Conservation (phyloP, 2,113 vertebrate genomes). For the Bubalus kerabau region DNA sequence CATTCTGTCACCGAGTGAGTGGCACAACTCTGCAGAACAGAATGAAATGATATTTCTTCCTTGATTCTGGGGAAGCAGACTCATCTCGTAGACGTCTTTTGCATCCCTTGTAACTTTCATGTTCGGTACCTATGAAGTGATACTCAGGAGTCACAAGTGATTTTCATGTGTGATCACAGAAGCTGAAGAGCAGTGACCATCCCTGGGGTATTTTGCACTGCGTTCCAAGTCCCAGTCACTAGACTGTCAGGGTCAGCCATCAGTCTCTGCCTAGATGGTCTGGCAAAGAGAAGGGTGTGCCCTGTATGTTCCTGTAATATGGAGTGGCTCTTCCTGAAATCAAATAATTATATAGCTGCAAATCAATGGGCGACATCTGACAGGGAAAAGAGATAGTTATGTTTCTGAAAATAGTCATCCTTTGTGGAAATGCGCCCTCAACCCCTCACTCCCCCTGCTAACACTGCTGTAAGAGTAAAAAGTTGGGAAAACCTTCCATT, state of each 20-base stretch:
- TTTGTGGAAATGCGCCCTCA: background rate
- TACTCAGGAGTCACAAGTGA: background rate
- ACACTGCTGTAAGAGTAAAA: background rate
- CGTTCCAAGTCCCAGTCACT: background rate
- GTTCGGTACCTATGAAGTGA: background rate
- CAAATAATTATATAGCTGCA: too few species aligned
- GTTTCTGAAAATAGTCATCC: background rate
- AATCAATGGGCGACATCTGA: background rate
- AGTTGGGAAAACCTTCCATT: background rate
- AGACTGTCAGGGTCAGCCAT: fast-evolving
- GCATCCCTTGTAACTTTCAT: too few species aligned
- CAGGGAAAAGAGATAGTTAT: background rate
- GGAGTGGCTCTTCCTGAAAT: background rate
- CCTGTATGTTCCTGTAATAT: fast-evolving
- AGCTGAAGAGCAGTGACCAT: fast-evolving
- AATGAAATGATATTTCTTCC: background rate
- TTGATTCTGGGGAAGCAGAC: background rate
- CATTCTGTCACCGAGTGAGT: background rate
- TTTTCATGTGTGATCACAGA: too few species aligned
- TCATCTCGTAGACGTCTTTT: fast-evolving
- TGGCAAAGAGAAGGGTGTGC: background rate
- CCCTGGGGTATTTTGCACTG: fast-evolving
- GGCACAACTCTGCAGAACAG: background rate
- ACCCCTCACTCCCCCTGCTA: fast-evolving
- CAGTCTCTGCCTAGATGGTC: fast-evolving